Conservation (phyloP, 2,797 vertebrate genomes). For the Myiotriccus ornatus region DNA sequence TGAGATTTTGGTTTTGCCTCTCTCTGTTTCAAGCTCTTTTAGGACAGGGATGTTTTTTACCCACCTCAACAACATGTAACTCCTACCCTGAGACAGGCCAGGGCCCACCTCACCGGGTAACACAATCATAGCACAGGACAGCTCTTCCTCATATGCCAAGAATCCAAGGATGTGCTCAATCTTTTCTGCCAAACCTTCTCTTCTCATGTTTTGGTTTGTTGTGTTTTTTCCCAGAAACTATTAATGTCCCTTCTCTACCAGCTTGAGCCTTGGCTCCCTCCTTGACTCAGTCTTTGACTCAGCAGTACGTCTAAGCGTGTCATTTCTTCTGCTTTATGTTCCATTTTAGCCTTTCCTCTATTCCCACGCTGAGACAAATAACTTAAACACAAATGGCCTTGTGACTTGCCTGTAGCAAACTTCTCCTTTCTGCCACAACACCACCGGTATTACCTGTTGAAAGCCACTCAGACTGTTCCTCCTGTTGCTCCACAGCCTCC, state of each 20-base stretch:
- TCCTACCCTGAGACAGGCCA: not conserved
- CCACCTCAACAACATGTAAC: not conserved
- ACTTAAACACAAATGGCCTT: not conserved
- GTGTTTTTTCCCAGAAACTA: not conserved
- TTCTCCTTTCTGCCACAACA: not conserved
- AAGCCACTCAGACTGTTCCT: not conserved
- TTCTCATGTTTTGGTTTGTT: not conserved
- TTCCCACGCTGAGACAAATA: not conserved
- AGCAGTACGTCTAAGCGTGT: fast-evolving
- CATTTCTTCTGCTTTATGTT: not conserved
- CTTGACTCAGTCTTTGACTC: not conserved
- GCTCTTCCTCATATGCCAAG: not conserved
- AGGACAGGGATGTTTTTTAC: not conserved
- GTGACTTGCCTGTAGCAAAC: conserved; percentile 14
- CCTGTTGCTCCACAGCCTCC: conserved; percentile 3
- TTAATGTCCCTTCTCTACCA: not conserved
- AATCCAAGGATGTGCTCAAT: not conserved
- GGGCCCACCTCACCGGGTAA: not conserved
- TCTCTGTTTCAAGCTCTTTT: not conserved
- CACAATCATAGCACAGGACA: not conserved
- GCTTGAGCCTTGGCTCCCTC: not conserved
- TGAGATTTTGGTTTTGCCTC: not conserved
- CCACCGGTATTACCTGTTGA: not conserved
- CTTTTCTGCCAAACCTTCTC: not conserved
- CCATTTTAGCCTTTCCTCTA: not conserved